A percentile compares a stretch with the other conserved stretches of the same genome.
These are phyloP conservation scores for Lates japonicus DNA, from an alignment of 2,797 vertebrate genomes.

Conservation along the genomic window DNA sequence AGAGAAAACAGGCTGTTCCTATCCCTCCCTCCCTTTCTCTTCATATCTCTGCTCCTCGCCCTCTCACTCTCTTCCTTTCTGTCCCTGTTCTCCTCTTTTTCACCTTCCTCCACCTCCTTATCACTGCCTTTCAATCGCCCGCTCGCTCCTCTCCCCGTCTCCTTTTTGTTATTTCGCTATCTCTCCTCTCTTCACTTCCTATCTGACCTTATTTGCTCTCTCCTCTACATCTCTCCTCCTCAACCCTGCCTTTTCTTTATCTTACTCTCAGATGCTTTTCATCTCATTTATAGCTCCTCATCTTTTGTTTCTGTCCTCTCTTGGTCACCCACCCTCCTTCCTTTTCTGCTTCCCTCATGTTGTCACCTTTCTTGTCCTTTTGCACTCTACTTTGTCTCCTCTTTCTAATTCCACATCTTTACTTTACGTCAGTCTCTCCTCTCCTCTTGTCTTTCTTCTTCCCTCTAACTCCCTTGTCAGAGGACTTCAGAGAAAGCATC, in stretches of 20 bases:
- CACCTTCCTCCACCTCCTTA: slow-evolving; percentile 62
- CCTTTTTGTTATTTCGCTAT: slow-evolving; percentile 52
- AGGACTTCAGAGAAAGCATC: background rate
- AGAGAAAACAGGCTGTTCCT: slow-evolving; percentile 37
- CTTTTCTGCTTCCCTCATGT: background rate
- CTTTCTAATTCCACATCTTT: background rate
- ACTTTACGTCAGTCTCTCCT: background rate
- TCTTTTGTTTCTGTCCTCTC: background rate
- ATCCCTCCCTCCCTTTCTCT: background rate
- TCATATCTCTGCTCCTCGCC: slow-evolving; percentile 18
- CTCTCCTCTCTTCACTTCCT: slow-evolving; percentile 49
- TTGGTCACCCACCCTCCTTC: background rate
- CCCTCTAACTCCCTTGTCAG: background rate
- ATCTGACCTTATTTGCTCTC: slow-evolving; percentile 50
- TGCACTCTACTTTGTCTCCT: background rate
- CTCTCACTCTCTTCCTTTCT: slow-evolving; percentile 43
- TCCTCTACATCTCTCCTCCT: slow-evolving; percentile 26
- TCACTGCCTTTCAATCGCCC: slow-evolving; percentile 54
- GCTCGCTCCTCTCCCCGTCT: slow-evolving; percentile 40
- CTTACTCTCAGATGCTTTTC: slow-evolving; percentile 19
- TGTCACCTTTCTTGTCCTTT: background rate
- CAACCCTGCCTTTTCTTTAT: background rate
- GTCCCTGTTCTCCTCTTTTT: slow-evolving; percentile 43
- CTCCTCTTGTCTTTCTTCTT: background rate
- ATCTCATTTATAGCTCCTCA: slow-evolving; percentile 19